A percentile compares a stretch with the other conserved stretches of the same genome.
phyloP scores from a whole-genome alignment of 2,797 vertebrate species.

The Pogoniulus pusillus region DNA sequence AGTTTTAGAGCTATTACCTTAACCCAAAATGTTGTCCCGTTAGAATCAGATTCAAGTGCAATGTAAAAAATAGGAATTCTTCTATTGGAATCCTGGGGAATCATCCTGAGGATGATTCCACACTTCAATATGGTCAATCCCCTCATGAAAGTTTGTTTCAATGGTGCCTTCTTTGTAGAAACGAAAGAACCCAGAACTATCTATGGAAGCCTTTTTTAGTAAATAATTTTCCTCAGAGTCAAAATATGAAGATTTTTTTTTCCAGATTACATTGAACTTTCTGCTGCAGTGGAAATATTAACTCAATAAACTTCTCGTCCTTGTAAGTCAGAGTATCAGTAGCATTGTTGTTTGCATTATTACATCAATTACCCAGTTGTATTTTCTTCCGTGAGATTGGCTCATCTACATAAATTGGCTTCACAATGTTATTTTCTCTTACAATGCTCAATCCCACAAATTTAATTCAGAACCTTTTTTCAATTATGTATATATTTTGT shows the following conservation, averaged over 20 bases:
- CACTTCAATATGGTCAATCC: too few relatives aligned
- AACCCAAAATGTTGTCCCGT: not conserved
- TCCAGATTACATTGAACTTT: not conserved
- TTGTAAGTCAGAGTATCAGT: not conserved
- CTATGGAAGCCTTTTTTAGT: not conserved
- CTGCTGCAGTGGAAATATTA: not conserved
- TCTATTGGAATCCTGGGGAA: not conserved
- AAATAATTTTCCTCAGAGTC: not conserved
- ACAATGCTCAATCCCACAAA: not conserved
- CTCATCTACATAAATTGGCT: not conserved
- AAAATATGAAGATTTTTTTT: not conserved
- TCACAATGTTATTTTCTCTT: not conserved
- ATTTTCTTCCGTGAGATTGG: not conserved
- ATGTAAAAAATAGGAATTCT: not conserved
- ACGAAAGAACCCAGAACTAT: not conserved
- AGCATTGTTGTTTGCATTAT: not conserved
- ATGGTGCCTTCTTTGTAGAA: not conserved
- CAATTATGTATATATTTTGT: not conserved
- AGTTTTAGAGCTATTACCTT: not conserved
- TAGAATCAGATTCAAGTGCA: not conserved
- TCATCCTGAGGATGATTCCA: not conserved
- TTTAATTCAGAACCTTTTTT: not conserved
- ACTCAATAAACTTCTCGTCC: not conserved
- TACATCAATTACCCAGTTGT: not conserved
- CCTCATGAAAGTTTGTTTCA: not conserved